Base-by-base conservation (phyloP, 2,888 invertebrate genomes). In the Cybosia mesomella region DNA sequence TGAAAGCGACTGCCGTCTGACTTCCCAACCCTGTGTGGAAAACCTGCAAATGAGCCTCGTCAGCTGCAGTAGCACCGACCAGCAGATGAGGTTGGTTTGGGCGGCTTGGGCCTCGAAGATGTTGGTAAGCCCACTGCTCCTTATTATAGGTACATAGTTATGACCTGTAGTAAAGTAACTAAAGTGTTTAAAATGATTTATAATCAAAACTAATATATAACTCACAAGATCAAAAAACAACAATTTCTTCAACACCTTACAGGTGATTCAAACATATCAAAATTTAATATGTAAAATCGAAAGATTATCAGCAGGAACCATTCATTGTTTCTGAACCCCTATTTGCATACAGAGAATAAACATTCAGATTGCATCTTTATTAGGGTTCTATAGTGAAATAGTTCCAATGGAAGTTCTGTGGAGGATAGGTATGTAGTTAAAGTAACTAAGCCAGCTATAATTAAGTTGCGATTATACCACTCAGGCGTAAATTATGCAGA, bases 251-350 rank as follows among this genome's bases (percentile, higher is more conserved):
- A 58, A 66, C 75, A 68, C 59, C 63, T 64, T 58, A 77, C 84
- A 82, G 77, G 78, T 81, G 82, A 81, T 68, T 59, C 43, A 32
- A 72, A 75, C 80, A 75, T 78, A 80, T 79, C 76, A 84, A 83
- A 76, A 75, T 71, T 75, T 77, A 74, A 78, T 80, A 82, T 82
- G 79, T 82, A 78, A 82, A 84, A 78, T 81, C 79, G 71, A 79
- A 85, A 90, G 91, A 92, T 93, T 89, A 93, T 92, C 93, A 88
- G 80, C 88, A 87, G 91, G 91, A 91, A 91, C 90, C 77, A 76
- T 76, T 88, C 88, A 92, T 92, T 93, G 93, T 94, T 91, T 91
- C 65, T 39, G 24, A 60, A 49, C 59, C 28, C 89, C 84, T 87
- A 93, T 93, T 93, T 92, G 92, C 92, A 93, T 93, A 93, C 85